A percentile compares a stretch with the other conserved stretches of the same genome.
Conservation (phyloP, 2,113 vertebrate species). For the Sminthopsis crassicaudata region DNA sequence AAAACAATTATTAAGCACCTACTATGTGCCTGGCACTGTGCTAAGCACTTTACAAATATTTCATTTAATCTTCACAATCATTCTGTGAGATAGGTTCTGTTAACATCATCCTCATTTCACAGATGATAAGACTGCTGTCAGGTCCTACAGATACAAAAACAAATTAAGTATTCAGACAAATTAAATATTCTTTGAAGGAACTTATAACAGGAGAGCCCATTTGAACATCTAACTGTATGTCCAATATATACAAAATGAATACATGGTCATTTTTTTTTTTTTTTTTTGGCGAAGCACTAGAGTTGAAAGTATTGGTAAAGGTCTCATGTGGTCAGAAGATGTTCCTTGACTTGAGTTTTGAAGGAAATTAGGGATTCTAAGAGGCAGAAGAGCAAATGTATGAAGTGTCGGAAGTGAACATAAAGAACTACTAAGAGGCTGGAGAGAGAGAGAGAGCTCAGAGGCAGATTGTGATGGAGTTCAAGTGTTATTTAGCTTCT, state of each 20-base stretch:
- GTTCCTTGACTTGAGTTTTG: background rate
- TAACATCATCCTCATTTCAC: background rate
- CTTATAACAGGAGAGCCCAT: background rate
- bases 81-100: background rate
- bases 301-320: background rate
- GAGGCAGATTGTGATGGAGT: background rate
- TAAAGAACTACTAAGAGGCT: background rate
- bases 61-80: background rate
- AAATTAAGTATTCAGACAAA: background rate
- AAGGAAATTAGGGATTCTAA: background rate
- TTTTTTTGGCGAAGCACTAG: background rate
- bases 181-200: background rate
- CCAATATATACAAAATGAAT: background rate
- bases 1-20: background rate
- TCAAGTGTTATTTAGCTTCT: background rate
- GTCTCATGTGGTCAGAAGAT: background rate
- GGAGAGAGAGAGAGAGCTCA: background rate
- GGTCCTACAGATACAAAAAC: background rate
- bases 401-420: background rate
- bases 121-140: background rate
- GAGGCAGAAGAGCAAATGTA: background rate
- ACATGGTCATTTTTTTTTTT: background rate
- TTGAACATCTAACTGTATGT: background rate
- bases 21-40: background rate
- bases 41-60: background rate